Percentiles rank a stretch among this genome's conserved stretches.
Conservation (phyloP, 2,797 vertebrate genomes). For the Enteromius anoplus region DNA sequence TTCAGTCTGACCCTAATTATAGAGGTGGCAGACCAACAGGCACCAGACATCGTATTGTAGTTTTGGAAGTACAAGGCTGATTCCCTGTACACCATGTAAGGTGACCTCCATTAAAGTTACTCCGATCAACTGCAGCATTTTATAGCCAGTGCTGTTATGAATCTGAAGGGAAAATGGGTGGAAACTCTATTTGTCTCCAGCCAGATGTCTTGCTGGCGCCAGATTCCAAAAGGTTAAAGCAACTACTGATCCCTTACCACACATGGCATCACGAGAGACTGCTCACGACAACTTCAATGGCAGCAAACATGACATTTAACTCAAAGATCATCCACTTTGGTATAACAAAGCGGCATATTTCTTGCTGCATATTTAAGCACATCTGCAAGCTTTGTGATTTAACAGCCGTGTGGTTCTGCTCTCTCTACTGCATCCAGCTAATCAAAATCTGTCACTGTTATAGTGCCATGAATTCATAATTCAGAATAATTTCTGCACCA, state of each 20-base stretch:
- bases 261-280: slow-evolving; percentile 32
- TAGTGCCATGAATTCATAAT: slow-evolving; percentile 61
- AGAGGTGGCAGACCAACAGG: neutral
- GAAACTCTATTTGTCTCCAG: slow-evolving; percentile 36
- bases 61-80: neutral
- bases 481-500: slow-evolving; percentile 64
- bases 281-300: slow-evolving; percentile 26
- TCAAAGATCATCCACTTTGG: slow-evolving; percentile 29
- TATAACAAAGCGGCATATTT: neutral
- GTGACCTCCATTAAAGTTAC: slow-evolving; percentile 56
- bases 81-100: slow-evolving; percentile 38
- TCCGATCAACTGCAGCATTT: slow-evolving; percentile 60
- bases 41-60: neutral
- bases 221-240: slow-evolving; percentile 54
- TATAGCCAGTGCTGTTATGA: slow-evolving; percentile 48
- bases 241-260: slow-evolving; percentile 56
- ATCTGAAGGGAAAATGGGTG: slow-evolving; percentile 63
- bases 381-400: slow-evolving; percentile 53
- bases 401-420: slow-evolving; percentile 50
- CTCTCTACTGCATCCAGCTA: slow-evolving; percentile 51
- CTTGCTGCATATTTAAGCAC: slow-evolving; percentile 34
- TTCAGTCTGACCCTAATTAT: neutral
- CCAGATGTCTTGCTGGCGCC: slow-evolving; percentile 52
- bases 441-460: slow-evolving; percentile 63
- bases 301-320: slow-evolving; percentile 47